These are phyloP conservation scores for Megaceryle maxima DNA, from an alignment of 2,113 vertebrate species.

Conservation along the genomic window DNA sequence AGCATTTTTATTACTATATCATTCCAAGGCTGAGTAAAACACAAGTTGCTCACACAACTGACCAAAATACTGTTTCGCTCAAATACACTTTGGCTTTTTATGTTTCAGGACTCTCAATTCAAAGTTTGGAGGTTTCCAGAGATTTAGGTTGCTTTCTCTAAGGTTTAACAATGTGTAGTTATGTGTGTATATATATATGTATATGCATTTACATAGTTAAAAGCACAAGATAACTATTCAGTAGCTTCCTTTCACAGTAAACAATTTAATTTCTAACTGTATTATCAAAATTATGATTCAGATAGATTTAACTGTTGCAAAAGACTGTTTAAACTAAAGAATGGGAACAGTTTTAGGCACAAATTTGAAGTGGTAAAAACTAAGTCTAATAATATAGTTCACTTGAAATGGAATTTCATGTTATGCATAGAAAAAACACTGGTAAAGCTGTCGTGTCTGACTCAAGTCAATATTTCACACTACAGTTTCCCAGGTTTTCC, in stretches of 20 bases:
- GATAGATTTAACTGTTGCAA: not conserved
- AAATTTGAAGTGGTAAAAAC: not conserved
- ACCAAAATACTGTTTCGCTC: not conserved
- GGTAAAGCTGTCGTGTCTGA: not conserved
- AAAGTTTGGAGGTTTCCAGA: not conserved
- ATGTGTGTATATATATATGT: not conserved
- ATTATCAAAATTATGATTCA: not conserved
- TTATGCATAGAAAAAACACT: not conserved
- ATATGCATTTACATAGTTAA: not conserved
- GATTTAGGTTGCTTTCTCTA: not conserved
- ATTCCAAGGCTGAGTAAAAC: not conserved
- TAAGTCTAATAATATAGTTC: not conserved
- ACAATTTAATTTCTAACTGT: not conserved
- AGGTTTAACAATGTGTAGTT: not conserved
- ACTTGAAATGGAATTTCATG: not conserved
- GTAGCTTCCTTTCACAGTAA: not conserved
- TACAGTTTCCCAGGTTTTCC: not conserved
- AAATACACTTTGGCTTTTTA: not conserved
- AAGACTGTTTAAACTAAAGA: not conserved
- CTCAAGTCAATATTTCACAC: not conserved
- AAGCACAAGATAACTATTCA: not conserved
- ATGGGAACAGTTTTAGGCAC: not conserved
- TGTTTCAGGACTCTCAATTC: not conserved
- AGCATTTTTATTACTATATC: not conserved
- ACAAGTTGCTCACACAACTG: not conserved